Evolutionary conservation across 2,797 vertebrate genomes (phyloP), one percentile per base, ranked within the genome.

Genomic region (Paramormyrops hopkinsi): DNA sequence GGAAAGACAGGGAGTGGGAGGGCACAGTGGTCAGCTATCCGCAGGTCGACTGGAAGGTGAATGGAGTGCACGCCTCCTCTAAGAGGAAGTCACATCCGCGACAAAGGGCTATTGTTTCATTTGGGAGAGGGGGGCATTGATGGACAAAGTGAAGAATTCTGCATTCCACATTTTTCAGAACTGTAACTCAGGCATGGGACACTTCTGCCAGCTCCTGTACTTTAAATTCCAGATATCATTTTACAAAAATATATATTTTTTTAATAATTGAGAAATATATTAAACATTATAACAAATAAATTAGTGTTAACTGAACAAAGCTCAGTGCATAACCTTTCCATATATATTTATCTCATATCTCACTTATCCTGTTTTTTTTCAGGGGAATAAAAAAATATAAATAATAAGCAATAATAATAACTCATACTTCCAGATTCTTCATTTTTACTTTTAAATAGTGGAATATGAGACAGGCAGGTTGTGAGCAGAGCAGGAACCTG

Each of bases 381-480:
- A 33, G 65, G 65, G 12, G 25, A 37, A 73, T 14, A 33, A 14
- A 86, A 86, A 86, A 86, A 73, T 29, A 65, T 29, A 86, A 86
- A 86, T 86, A 25, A 19, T 56, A 41, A n/a, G 7, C 37, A 46
- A 69, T 53, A 86, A 53, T 54, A 54, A 86, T 33, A 54, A 59
- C 41, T 51, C 25, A 41, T 56, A 37, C 50, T 56, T 56, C 53
- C 29, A 89, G 82, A 46, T 12, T 65, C 82, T 88, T 54, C n/a
- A 87, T 86, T 51, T 89, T n/a, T 29, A 33, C 54, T 53, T 89
- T 65, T 86, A 85, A 89, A 85, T 89, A 84, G 88, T 33, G n/a
- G 19, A 19, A 48, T 22, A 65, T 88, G 86, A 88, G 29, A 88
- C 17, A 65, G n/a, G n/a, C 86, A 44, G 22, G 22, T 86, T 17